phyloP scores from a whole-genome alignment of 2,797 vertebrate genomes.

The Hoplostethus mediterraneus region DNA sequence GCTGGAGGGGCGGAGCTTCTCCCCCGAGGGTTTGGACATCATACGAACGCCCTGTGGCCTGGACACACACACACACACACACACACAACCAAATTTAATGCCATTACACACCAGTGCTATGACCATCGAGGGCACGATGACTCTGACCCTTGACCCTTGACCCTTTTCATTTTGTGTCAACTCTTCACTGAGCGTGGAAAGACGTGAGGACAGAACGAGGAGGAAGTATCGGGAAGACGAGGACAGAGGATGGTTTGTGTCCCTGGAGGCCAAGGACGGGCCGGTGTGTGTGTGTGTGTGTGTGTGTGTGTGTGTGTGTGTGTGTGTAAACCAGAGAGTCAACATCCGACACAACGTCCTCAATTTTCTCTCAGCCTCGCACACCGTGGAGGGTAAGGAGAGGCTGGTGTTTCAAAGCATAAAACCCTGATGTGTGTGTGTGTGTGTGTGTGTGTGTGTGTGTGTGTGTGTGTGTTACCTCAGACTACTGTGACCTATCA shows the following conservation, averaged over 20 bases:
- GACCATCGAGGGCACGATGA: no score
- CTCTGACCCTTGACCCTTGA: no score
- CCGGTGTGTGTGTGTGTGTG: conserved; percentile 8
- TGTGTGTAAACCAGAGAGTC: neutral
- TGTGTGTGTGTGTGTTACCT: conserved; percentile 6
- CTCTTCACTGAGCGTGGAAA: no score
- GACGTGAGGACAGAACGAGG: no score
- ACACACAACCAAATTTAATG: conserved; percentile 9
- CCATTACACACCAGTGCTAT: neutral
- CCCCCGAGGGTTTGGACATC: conserved; percentile 83
- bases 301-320: conserved; percentile 1
- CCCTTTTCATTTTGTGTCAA: no score
- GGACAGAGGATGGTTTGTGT: neutral
- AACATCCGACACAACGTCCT: conserved; percentile 3
- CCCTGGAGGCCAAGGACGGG: conserved; percentile 2
- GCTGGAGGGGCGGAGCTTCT: conserved; percentile 90
- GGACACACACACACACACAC: conserved; percentile 38
- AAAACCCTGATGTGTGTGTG: neutral
- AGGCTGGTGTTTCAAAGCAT: no score
- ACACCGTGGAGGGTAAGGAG: neutral
- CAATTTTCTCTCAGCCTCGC: neutral
- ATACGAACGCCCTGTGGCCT: conserved; percentile 86
- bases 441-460: neutral
- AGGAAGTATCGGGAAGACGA: no score
- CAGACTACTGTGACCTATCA: conserved; percentile 19